phyloP scores from a whole-genome alignment of 2,113 vertebrate species.

The Marcusenius ussheri region DNA sequence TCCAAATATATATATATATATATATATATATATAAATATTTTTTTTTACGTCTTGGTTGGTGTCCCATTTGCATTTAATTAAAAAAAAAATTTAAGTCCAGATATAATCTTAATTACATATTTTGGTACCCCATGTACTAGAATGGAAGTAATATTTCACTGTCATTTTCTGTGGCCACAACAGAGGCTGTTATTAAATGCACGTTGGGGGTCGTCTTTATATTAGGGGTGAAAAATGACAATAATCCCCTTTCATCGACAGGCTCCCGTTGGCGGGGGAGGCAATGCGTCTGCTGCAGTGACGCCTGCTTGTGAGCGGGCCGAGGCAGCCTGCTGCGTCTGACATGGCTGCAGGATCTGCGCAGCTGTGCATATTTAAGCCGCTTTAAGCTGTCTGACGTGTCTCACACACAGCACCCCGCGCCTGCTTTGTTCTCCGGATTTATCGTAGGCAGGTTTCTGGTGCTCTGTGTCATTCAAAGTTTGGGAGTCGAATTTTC shows the following conservation, averaged over 20 bases:
- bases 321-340: not conserved
- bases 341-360: not conserved
- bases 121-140: not conserved
- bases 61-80: not conserved
- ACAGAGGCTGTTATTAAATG: not conserved
- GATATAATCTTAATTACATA: not conserved
- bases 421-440: not conserved
- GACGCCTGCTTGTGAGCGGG: not conserved
- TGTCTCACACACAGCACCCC: not conserved
- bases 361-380: not conserved
- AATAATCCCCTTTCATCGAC: not conserved
- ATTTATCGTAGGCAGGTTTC: not conserved
- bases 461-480: not conserved
- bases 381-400: not conserved
- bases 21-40: not conserved
- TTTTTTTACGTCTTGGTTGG: not conserved
- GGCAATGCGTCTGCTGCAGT: not conserved
- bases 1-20: not conserved
- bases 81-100: not conserved
- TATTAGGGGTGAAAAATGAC: slow-evolving; percentile 8
- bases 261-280: not conserved
- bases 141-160: not conserved
- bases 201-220: not conserved
- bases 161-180: not conserved
- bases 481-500: not conserved